Percentiles rank a stretch among this genome's conserved stretches.
Conservation (phyloP, 92 coral and sea anemone genomes). For the Heteractis magnifica region DNA sequence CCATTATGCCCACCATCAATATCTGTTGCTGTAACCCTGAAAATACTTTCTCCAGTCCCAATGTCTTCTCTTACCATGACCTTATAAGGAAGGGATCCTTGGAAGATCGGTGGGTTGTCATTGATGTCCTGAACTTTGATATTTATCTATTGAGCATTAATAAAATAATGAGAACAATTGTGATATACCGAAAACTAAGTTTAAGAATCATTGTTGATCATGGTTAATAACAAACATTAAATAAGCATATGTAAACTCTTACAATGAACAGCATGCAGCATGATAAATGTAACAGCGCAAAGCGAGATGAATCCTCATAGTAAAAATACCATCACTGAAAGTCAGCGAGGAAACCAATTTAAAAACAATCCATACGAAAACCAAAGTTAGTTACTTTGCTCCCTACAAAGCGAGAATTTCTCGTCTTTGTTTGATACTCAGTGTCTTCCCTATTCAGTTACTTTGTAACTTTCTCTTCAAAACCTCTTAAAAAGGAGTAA, state of each 20-base stretch:
- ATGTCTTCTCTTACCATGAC: slow-evolving; percentile 41
- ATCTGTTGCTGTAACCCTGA: slow-evolving; percentile 37
- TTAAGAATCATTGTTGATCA: too few species aligned
- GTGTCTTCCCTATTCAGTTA: too few species aligned
- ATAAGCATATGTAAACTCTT: too few species aligned
- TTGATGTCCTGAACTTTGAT: slow-evolving; percentile 39
- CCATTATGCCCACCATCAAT: slow-evolving; percentile 44
- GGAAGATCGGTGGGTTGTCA: slow-evolving; percentile 57
- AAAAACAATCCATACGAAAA: not conserved
- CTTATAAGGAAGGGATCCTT: slow-evolving; percentile 11
- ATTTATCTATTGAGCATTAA: too few species aligned
- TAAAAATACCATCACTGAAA: not conserved
- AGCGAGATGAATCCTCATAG: not conserved
- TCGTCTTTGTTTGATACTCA: too few species aligned
- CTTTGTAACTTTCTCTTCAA: too few species aligned
- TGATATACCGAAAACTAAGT: too few species aligned
- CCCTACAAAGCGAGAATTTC: too few species aligned
- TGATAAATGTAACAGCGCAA: not conserved
- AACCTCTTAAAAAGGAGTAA: too few species aligned
- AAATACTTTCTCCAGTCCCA: slow-evolving; percentile 11
- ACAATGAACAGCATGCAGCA: not conserved
- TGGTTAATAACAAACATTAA: not conserved
- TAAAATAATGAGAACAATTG: too few species aligned
- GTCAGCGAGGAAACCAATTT: not conserved
- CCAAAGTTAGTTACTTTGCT: not conserved